Percentiles rank a stretch among this genome's conserved stretches.
These are phyloP conservation scores for Flabesymbios commensalis DNA, from an alignment of 2,888 invertebrate genomes.

Conservation along the genomic window DNA sequence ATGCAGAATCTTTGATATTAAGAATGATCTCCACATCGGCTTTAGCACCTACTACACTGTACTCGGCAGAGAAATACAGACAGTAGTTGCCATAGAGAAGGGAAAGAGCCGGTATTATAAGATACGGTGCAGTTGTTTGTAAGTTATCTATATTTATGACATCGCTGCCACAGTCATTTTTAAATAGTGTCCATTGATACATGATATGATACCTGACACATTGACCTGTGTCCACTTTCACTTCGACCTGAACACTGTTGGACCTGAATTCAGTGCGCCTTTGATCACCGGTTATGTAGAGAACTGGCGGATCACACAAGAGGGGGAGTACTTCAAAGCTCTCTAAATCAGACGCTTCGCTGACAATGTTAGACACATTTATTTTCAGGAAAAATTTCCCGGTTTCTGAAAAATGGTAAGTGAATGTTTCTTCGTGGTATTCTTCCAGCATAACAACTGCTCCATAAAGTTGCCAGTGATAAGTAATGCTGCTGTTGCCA, in stretches of 20 bases:
- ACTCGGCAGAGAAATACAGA: not conserved
- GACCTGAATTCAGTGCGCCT: not conserved
- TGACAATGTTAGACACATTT: slow-evolving; percentile 2
- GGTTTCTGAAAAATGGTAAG: no score
- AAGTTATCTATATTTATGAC: not conserved
- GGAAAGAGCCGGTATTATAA: not conserved
- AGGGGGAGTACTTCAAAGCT: not conserved
- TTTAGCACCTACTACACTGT: no score
- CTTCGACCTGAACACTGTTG: not conserved
- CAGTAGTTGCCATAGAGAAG: not conserved
- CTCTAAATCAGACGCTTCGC: not conserved
- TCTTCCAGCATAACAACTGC: no score
- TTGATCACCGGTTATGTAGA: not conserved
- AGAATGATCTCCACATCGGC: not conserved
- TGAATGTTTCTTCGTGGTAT: no score
- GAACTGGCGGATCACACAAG: not conserved
- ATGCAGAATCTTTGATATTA: not conserved
- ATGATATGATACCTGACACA: not conserved
- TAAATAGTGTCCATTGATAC: not conserved
- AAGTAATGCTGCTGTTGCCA: no score
- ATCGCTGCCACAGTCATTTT: not conserved
- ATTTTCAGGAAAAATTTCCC: no score
- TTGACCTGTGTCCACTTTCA: not conserved
- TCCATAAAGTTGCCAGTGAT: no score
- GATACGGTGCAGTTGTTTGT: not conserved